A percentile compares a stretch with the other conserved stretches of the same genome.
phyloP scores from a whole-genome alignment of 2,113 vertebrate species.

The Rhineura floridana region DNA sequence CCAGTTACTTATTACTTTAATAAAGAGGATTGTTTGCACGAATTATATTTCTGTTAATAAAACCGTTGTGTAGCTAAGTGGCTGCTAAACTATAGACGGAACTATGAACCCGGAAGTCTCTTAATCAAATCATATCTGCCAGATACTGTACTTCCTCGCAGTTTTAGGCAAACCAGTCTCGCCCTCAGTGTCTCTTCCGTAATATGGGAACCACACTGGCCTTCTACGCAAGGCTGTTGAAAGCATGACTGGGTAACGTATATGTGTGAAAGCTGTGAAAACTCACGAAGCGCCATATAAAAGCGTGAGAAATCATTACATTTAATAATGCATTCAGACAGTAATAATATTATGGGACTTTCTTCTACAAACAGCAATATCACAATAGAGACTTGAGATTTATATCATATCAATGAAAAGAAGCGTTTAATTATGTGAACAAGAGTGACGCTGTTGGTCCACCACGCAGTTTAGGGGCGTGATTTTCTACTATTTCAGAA shows the following conservation, averaged over 20 bases:
- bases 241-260: not conserved
- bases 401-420: too few relatives aligned
- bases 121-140: not conserved
- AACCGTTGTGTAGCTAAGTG: not conserved
- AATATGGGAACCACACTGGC: not conserved
- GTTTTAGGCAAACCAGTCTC: not conserved
- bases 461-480: not conserved
- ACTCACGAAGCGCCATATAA: not conserved
- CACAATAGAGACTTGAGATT: not conserved
- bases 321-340: not conserved
- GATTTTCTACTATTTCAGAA: not conserved
- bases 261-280: not conserved
- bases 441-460: not conserved
- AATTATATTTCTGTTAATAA: not conserved
- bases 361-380: not conserved
- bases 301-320: not conserved
- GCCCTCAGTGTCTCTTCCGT: not conserved
- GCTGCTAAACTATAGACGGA: not conserved
- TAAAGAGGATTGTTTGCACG: not conserved
- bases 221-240: not conserved
- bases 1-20: not conserved
- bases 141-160: not conserved
- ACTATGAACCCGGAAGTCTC: not conserved
- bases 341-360: not conserved
- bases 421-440: not conserved